Base-by-base conservation (phyloP, 2,113 vertebrate species). In the Elachura formosa region DNA sequence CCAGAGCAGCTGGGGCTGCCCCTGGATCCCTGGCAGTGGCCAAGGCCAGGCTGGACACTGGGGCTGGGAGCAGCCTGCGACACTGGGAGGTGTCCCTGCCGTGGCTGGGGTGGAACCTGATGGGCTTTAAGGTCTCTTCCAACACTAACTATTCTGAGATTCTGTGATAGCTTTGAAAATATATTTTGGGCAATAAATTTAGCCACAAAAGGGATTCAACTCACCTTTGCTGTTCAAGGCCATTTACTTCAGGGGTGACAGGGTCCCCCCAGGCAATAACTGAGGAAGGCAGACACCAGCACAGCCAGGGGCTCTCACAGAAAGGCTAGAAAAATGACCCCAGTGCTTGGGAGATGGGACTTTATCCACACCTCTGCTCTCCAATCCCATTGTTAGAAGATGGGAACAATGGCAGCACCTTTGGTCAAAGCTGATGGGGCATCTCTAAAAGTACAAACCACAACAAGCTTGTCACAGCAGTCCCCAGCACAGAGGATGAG, bases 351-450 rank as follows among this genome's bases (percentile, higher is more conserved):
- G 58, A 59, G 26, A 34, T n/a, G 38, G 0, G 5, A 31, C 41
- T 20, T 59, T 28, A 26, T 73, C 52, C 63, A 14, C 45, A 34
- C 12, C 29, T 38, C 56, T 64, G 66, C 67, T 54, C 56, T 24
- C 66, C 9, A 4, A 4, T 26, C 51, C 23, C 9, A 0, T 38
- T 6, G 0, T 51, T 29, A 29, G 12, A 15, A 17, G 41, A 26
- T 6, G 48, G 36, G 14, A 55, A 38, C 12, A 34, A 61, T 0
- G 7, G 54, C 72, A 89, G 33, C 69, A 36, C 23, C 33, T 69
- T 49, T 43, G n/a, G 38, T 16, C 43, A 77, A 34, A 1, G 3
- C 38, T 81, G 18, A 14, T 34, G 16, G 20, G 51, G 68, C 63
- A 45, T 8, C 66, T 43, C 43, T 13, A 26, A 33, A 72, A 85